Evolutionary conservation across 2,888 invertebrate species (phyloP), one percentile per base, ranked within the genome.

Genomic region (Chrysolina haemoptera): DNA sequence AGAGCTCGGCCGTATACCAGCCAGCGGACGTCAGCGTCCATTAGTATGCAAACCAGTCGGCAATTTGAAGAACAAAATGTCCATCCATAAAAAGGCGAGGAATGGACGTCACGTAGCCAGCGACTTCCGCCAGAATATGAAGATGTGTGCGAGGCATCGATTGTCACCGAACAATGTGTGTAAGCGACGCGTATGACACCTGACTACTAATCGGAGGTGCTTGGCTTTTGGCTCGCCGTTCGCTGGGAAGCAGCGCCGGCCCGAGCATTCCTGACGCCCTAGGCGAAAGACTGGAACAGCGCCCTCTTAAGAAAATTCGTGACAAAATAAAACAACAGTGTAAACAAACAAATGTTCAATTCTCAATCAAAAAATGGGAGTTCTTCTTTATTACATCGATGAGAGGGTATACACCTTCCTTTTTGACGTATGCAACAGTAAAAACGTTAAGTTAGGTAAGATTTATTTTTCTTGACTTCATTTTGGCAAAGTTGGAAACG

Each of bases 41-140:
- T 86, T 87, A 85, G 86, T 87, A 87, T 87, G 85, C 86, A 83
- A 84, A 82, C 80, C 73, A 77, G 66, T 75, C 74, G 74, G 76
- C 77, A 78, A 81, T 79, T 82, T 79, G 81, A 74, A 75, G 75
- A 78, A 79, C 73, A 40, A 68, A 85, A 84, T 86, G 82, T 84
- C 82, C 84, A 82, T 72, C 85, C 85, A 86, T 86, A 86, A 86
- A 84, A 81, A 80, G 78, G 76, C 79, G 80, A 79, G 79, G 80
- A 78, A 85, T 86, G 85, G 82, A 81, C 79, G 83, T 86, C 87
- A 87, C 87, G 87, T 87, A 80, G 70, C 59, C 72, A 76, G 76
- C 80, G 81, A 86, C 86, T 87, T 87, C 87, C 87, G 86, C 84
- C 83, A 84, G 82, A 85, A 85, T 83, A 84, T 86, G 86, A 85